A percentile compares a stretch with the other conserved stretches of the same genome.
phyloP scores from a whole-genome alignment of 2,113 vertebrate genomes.

The Leuciscus idus region DNA sequence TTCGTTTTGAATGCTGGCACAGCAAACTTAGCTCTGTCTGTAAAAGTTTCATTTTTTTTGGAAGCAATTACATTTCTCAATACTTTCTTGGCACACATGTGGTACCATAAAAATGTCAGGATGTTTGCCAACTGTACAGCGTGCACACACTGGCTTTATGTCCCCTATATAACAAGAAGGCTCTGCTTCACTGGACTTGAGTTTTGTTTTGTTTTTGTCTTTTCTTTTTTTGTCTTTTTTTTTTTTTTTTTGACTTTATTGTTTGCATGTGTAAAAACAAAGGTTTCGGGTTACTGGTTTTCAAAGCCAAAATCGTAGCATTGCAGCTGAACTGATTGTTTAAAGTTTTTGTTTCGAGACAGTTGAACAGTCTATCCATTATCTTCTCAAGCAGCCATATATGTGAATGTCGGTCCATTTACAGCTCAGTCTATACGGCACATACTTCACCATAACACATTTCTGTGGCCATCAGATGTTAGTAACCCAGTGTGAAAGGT shows the following conservation, averaged over 20 bases:
- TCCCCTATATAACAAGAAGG: conserved; percentile 51
- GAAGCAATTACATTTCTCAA: conserved; percentile 68
- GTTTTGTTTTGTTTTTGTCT: conserved; percentile 6
- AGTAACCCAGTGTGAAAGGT: conserved; percentile 2
- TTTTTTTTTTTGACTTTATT: conserved; percentile 65
- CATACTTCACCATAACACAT: not conserved
- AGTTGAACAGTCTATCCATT: not conserved
- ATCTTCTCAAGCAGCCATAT: not conserved
- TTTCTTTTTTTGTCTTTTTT: not conserved
- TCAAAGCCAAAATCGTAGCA: conserved; percentile 29
- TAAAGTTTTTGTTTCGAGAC: not conserved
- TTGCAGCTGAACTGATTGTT: conserved; percentile 4
- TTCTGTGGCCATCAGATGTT: conserved; percentile 24
- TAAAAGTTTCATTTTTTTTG: conserved; percentile 45
- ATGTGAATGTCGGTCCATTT: not conserved
- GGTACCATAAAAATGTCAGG: conserved; percentile 67
- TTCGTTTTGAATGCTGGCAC: not conserved
- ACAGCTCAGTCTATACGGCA: conserved; percentile 4
- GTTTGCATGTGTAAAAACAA: conserved; percentile 64
- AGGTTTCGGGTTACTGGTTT: conserved; percentile 10
- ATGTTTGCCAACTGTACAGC: conserved; percentile 7
- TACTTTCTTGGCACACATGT: conserved; percentile 53
- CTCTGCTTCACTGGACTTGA: conserved; percentile 53
- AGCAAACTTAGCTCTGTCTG: conserved; percentile 13
- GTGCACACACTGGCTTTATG: not conserved